Conservation (phyloP, 2,797 vertebrate species). For the Pseudochirops cupreus region DNA sequence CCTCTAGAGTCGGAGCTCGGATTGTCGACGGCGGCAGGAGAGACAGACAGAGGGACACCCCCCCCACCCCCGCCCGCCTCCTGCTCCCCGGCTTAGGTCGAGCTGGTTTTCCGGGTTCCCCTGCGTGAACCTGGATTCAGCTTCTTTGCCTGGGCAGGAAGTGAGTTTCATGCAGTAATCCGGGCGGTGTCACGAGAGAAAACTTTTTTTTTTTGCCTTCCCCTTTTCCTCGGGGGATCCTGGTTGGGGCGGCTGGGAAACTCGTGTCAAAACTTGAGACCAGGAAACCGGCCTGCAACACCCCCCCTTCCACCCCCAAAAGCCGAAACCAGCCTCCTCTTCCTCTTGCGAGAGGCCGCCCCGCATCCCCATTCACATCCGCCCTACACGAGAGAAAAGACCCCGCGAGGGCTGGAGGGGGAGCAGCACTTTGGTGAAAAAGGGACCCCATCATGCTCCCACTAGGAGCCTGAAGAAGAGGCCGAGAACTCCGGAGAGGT, state of each 20-base stretch:
- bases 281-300: conserved; percentile 56
- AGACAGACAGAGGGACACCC: background rate
- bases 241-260: conserved; percentile 59
- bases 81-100: conserved; percentile 36
- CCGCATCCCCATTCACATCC: conserved; percentile 74
- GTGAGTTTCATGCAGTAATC: conserved; percentile 76
- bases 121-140: conserved; percentile 62
- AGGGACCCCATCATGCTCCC: conserved; percentile 60
- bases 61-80: conserved; percentile 11
- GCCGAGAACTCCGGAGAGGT: conserved; percentile 73
- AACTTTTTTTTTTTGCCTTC: conserved; percentile 62
- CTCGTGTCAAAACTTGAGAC: conserved; percentile 63
- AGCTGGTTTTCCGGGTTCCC: conserved; percentile 76
- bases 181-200: conserved; percentile 79
- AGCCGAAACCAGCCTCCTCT: conserved; percentile 20
- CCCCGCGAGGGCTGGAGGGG: conserved; percentile 19
- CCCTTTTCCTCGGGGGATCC: conserved; percentile 57
- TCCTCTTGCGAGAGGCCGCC: conserved; percentile 52
- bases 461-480: conserved; percentile 55
- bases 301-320: conserved; percentile 31
- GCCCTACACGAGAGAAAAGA: conserved; percentile 47
- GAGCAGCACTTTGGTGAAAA: conserved; percentile 31
- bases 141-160: conserved; percentile 72
- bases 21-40: background rate
- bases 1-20: background rate